Conservation (phyloP, 1,140 invertebrate species). For the Pristionchus pacificus region DNA sequence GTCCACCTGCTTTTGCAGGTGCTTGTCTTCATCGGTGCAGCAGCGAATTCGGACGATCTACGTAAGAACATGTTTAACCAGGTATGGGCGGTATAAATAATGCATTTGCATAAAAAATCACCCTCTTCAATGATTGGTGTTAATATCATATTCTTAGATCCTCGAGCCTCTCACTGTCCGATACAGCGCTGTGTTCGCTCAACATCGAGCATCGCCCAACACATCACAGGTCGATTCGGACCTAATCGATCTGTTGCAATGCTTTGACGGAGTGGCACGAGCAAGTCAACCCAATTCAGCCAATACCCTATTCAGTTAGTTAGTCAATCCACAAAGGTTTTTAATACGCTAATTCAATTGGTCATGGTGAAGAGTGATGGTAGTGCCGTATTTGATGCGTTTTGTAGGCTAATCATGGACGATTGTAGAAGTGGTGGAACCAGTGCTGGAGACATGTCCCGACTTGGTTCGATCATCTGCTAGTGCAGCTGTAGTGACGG, state of each 20-base stretch:
- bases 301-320: constrained; percentile 24
- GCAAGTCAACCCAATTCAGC: constrained; percentile 23
- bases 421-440: not conserved
- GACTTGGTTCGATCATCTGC: not conserved
- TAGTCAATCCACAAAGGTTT: not conserved
- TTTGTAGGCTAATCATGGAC: no score
- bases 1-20: no score
- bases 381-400: no score
- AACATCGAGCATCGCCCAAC: not conserved
- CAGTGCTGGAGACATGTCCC: not conserved
- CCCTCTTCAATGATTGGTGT: not conserved
- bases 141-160: constrained; percentile 14
- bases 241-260: constrained; percentile 29
- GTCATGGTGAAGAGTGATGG: no score
- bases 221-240: constrained; percentile 13
- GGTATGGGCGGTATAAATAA: constrained; percentile 6
- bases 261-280: constrained; percentile 32
- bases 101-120: not conserved
- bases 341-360: no score
- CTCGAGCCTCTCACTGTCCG: constrained; percentile 22
- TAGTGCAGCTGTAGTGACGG: constrained; percentile 10
- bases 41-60: constrained; percentile 17
- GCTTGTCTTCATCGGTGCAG: constrained; percentile 30
- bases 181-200: constrained; percentile 1
- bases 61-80: constrained; percentile 30